Percentiles rank a stretch among this genome's conserved stretches.
Evolutionary conservation across 1,140 invertebrate genomes (phyloP).

Genomic region (Zaprionus lachaisei): DNA sequence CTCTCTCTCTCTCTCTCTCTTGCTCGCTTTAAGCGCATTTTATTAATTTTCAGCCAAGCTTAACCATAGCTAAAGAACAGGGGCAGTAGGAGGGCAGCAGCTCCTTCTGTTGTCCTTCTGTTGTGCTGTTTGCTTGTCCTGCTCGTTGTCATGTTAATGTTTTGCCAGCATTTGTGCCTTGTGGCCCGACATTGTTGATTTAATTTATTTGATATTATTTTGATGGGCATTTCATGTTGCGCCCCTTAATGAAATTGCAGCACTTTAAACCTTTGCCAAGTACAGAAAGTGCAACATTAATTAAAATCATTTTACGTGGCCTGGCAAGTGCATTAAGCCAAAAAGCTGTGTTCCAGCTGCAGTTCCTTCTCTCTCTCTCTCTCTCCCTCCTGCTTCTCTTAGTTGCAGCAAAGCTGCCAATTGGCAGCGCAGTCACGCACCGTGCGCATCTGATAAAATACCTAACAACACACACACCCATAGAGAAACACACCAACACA

Average conservation of each 20-base stretch:
- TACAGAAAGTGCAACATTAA: constrained; percentile 40
- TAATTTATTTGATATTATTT: constrained; percentile 52
- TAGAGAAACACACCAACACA: neutral
- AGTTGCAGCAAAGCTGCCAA: constrained; percentile 35
- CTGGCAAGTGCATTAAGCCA: constrained; percentile 22
- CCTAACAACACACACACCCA: constrained; percentile 38
- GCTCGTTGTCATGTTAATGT: constrained; percentile 15
- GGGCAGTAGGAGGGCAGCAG: neutral
- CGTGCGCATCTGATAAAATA: constrained; percentile 30
- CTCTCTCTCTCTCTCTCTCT: too few relatives aligned
- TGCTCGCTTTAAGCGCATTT: constrained; percentile 36
- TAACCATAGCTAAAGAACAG: neutral
- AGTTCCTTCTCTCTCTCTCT: constrained; percentile 1
- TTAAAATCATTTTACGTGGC: constrained; percentile 17
- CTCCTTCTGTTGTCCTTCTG: too few relatives aligned
- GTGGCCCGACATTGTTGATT: constrained; percentile 48
- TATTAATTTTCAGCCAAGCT: constrained; percentile 20
- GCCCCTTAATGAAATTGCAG: constrained; percentile 38
- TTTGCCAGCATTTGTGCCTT: constrained; percentile 35
- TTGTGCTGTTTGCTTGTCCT: neutral
- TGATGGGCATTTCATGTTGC: constrained; percentile 8
- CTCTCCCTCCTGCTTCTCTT: neutral
- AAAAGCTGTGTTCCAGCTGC: constrained; percentile 8
- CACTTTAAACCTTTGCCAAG: constrained; percentile 53
- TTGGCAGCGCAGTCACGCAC: constrained; percentile 49